Base-by-base conservation (phyloP, 2,113 vertebrate species). In the Catharus fuscescens region DNA sequence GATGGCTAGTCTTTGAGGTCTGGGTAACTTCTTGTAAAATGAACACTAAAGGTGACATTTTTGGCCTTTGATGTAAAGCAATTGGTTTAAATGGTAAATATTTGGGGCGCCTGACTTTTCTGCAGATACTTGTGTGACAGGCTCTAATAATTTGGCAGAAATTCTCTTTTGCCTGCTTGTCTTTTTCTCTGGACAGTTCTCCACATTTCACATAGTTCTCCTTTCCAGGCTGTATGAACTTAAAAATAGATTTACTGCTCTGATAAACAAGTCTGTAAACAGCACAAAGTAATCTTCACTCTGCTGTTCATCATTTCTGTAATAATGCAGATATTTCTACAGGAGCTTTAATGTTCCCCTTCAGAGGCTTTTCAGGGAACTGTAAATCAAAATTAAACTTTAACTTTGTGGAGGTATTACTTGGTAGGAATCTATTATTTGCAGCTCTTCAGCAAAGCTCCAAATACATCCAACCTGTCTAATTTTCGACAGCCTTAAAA, bases 181-280 rank as follows among this genome's bases (percentile, higher is more conserved):
- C 42, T 67, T 82, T 76, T 76, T 64, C n/a, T 94, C 54, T 80
- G 72, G 71, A 52, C 59, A 31, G 14, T 50, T 92, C n/a, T 88
- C 48, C 14, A 53, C 12, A 47, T 95, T 89, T 94, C 70, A 69
- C 66, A 47, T 50, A 78, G 71, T 88, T 95, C 42, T 72, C 44
- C 90, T 96, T 97, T 94, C 74, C 5, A 34, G 80, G 62, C 86
- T 94, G 77, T 90, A 62, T n/a, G 88, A 95, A 74, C 38, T 90
- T 84, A 86, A 95, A 91, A 96, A 82, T 80, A 92, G 76, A 97
- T 96, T 97, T 97, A 96, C 45, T 72, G n/a, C 92, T 94, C 71
- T 90, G 59, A 57, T 96, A 97, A 98, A 97, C 56, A 97, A 94
- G 60, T 62, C 59, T 57, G 88, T 96, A 93, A 97, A 93, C 82